These are phyloP conservation scores for Pygocentrus nattereri DNA, from an alignment of 2,797 vertebrate genomes.

Conservation along the genomic window DNA sequence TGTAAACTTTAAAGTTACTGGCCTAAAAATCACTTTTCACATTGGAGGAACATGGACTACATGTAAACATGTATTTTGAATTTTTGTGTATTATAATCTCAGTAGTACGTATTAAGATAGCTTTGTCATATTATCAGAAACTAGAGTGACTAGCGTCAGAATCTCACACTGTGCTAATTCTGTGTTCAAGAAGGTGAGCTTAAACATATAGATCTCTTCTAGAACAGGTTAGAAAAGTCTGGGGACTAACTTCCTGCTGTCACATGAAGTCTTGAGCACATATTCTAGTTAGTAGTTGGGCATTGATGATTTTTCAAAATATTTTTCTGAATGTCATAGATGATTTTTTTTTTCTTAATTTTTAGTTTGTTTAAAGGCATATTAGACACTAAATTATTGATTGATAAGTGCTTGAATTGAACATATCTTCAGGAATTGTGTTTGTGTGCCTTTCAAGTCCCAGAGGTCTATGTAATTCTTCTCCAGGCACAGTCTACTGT, in stretches of 20 bases:
- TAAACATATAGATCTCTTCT: not conserved
- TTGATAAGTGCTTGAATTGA: too few relatives aligned
- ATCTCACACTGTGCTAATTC: not conserved
- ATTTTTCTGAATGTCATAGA: not conserved
- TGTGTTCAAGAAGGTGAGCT: not conserved
- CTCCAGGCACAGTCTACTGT: conserved; percentile 7
- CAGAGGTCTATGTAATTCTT: not conserved
- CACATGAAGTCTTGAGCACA: not conserved
- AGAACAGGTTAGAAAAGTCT: not conserved
- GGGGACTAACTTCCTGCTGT: not conserved
- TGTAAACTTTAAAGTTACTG: too few relatives aligned
- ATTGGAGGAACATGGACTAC: not conserved
- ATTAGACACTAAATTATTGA: not conserved
- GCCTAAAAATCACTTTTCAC: not conserved
- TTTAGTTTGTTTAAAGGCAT: not conserved
- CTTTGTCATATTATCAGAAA: not conserved
- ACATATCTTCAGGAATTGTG: not conserved
- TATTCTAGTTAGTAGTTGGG: not conserved
- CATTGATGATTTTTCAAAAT: not conserved
- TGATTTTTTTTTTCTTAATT: not conserved
- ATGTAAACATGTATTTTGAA: not conserved
- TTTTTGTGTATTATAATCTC: not conserved
- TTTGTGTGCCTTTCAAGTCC: conserved; percentile 24
- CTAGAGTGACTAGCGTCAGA: not conserved
- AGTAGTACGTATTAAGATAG: not conserved